Evolutionary conservation across 2,113 vertebrate species (phyloP).

Genomic region (Leiothrix lutea): DNA sequence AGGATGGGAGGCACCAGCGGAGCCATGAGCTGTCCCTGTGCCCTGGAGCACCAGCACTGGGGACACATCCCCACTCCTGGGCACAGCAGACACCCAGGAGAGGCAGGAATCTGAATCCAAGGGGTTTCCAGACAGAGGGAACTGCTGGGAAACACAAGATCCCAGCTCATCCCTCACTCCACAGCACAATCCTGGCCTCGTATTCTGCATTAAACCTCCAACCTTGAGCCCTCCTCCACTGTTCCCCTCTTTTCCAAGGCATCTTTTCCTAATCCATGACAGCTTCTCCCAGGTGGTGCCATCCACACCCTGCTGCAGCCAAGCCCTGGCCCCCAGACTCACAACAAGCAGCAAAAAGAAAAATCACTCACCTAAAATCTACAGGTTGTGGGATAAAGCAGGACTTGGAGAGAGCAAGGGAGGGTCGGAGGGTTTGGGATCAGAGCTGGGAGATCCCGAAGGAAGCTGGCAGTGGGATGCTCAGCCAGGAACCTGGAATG

Average conservation of each 20-base stretch:
- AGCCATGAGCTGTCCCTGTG: fast-evolving
- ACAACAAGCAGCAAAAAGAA: background rate
- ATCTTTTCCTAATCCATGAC: background rate
- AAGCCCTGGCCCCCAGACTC: fast-evolving
- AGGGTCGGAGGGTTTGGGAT: background rate
- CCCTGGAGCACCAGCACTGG: fast-evolving
- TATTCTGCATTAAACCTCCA: background rate
- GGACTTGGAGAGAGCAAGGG: fast-evolving
- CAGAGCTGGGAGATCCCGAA: fast-evolving
- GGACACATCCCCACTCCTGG: background rate
- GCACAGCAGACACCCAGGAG: fast-evolving
- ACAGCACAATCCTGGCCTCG: background rate
- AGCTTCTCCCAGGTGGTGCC: background rate
- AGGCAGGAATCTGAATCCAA: background rate
- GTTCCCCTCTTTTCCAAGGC: background rate
- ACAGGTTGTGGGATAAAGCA: background rate
- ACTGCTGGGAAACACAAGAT: background rate
- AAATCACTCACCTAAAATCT: background rate
- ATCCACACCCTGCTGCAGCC: background rate
- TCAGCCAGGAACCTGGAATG: background rate
- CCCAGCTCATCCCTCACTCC: fast-evolving
- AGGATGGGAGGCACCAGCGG: fast-evolving
- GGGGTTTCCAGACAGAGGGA: background rate
- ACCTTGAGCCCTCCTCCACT: background rate
- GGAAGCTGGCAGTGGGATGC: background rate